Conservation (phyloP, 1,140 invertebrate species). For the Ylistrum balloti region DNA sequence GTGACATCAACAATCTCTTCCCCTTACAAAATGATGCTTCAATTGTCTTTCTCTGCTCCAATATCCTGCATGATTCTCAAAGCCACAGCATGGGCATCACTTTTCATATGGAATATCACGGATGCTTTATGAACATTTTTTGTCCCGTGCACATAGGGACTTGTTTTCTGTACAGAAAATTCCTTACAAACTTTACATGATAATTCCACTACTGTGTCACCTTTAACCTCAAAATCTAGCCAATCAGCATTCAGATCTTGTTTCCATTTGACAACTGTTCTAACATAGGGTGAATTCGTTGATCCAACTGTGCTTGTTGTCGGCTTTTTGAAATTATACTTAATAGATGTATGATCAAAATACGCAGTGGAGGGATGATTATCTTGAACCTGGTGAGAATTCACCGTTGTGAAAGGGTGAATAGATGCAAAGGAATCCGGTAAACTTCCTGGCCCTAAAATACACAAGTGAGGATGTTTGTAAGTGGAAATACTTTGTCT, state of each 20-base stretch:
- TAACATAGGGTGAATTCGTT: not conserved
- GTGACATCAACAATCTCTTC: no score
- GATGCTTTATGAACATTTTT: slow-evolving; percentile 24
- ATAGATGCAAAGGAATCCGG: not conserved
- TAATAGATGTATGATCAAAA: not conserved
- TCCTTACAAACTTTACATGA: slow-evolving; percentile 29
- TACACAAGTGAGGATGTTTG: slow-evolving; percentile 15
- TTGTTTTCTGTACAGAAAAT: not conserved
- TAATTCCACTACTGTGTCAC: slow-evolving; percentile 4
- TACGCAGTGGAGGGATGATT: not conserved
- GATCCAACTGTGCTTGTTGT: not conserved
- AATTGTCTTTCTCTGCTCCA: not conserved
- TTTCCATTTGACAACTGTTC: slow-evolving; percentile 38
- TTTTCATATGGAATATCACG: slow-evolving; percentile 6
- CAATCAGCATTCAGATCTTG: slow-evolving; percentile 25
- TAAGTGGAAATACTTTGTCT: not conserved
- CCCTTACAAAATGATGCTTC: no score
- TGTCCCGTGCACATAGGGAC: not conserved
- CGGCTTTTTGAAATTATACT: slow-evolving; percentile 25
- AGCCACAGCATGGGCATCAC: not conserved
- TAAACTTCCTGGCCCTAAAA: slow-evolving; percentile 3
- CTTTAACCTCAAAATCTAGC: slow-evolving; percentile 12
- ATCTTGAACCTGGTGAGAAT: slow-evolving; percentile 6
- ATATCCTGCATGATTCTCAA: slow-evolving; percentile 5
- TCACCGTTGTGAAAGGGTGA: not conserved